Evolutionary conservation across 2,113 vertebrate genomes (phyloP), one percentile per base, ranked within the genome.

Genomic region (Dascyllus trimaculatus): DNA sequence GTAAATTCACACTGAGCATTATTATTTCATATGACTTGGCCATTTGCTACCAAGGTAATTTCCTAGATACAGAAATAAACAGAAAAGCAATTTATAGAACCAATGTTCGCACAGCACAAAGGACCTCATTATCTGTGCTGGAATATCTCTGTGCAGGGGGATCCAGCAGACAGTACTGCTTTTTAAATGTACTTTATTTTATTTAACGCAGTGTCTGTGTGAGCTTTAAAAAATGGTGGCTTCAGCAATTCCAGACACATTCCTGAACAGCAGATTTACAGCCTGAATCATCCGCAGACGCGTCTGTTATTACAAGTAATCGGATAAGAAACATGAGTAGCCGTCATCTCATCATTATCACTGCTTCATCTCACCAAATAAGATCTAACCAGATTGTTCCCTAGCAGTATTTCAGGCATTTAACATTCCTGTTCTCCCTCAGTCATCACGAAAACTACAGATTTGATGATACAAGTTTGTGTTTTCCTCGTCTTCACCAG

Each of bases 381-480:
- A 38, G 2, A 68, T 52, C 24, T 22, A 7, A 29, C 1, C 2
- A 35, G 35, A 73, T 48, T 49, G 46, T 57, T 21, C 3, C 21
- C 24, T 13, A 8, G 22, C 46, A 17, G 7, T 40, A 17, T 54
- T 51, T 45, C n/a, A 17, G 45, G 21, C n/a, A 56, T 24, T 46
- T 8, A 46, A 14, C 14, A 13, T 53, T 64, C 26, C 49, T 19
- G 10, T 71, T 66, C 29, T 24, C 22, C 26, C 21, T 32, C 45
- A 21, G 2, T 38, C 1, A 2, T 52, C 25, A 77, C 26, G 54
- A 38, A 48, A 46, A 35, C 9, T 35, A 46, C 14, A 32, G 4
- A 45, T n/a, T 5, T 29, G 52, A 54, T 49, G 26, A 79, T 19
- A 35, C 26, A 4, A 11, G 32, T 24, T 35, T 65, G 72, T 60